Conservation (phyloP, 1,140 invertebrate species). For the Magallana angulata region DNA sequence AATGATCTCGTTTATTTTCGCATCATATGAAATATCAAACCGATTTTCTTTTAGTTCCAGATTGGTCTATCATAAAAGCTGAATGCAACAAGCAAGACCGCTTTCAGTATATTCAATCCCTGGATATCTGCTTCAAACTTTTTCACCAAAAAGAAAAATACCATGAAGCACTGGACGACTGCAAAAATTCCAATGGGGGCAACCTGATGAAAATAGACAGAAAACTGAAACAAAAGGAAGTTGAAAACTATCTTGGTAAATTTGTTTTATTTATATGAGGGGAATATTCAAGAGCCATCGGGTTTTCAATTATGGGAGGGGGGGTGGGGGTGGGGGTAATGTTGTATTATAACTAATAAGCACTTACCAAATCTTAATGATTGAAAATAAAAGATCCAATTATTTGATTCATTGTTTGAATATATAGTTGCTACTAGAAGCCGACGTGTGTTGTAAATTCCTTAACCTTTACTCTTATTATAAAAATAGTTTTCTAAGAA, state of each 20-base stretch:
- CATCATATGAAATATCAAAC: not conserved
- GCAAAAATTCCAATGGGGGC: not conserved
- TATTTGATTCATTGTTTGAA: too few relatives aligned
- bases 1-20: not conserved
- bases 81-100: not conserved
- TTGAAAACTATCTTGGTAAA: not conserved
- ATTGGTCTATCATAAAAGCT: constrained; percentile 4
- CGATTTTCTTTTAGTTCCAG: constrained; percentile 1
- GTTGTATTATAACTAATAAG: too few relatives aligned
- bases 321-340: too few relatives aligned
- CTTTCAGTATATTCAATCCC: not conserved
- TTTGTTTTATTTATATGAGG: not conserved
- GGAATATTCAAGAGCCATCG: too few relatives aligned
- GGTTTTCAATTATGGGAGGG: too few relatives aligned
- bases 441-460: too few relatives aligned
- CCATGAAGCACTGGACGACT: not conserved
- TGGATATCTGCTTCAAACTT: constrained; percentile 10
- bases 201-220: constrained; percentile 18
- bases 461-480: too few relatives aligned
- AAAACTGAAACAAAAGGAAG: constrained; percentile 8
- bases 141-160: not conserved
- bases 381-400: too few relatives aligned
- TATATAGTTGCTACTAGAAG: too few relatives aligned
- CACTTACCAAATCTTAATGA: too few relatives aligned
- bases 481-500: too few relatives aligned